Evolutionary conservation across 1,140 invertebrate genomes (phyloP).

Genomic region (Mycetomoellerius zeteki): DNA sequence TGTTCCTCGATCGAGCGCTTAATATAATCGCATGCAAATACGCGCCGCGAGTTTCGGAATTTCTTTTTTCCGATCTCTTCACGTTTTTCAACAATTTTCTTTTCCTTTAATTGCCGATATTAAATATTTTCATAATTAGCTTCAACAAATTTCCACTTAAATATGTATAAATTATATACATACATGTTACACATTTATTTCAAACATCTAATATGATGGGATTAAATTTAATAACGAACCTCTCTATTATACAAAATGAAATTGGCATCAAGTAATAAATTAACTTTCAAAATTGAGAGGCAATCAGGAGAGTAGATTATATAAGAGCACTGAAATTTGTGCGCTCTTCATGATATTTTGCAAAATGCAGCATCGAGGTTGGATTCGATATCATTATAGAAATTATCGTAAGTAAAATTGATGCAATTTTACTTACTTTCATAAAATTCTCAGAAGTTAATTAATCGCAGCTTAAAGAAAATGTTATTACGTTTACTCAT

Average conservation of each 20-base stretch:
- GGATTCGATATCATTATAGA: not conserved
- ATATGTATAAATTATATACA: not conserved
- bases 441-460: constrained; percentile 2
- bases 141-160: constrained; percentile 13
- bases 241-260: constrained; percentile 28
- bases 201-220: not conserved
- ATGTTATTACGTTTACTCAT: not conserved
- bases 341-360: constrained; percentile 5
- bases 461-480: not conserved
- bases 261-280: constrained; percentile 34
- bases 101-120: not conserved
- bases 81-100: not conserved
- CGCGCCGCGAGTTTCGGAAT: not conserved
- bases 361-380: constrained; percentile 2
- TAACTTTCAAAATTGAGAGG: constrained; percentile 36
- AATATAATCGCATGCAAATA: constrained; percentile 11
- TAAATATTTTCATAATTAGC: not conserved
- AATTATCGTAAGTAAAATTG: not conserved
- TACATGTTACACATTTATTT: not conserved
- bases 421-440: not conserved
- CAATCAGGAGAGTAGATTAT: constrained; percentile 10
- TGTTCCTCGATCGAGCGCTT: constrained; percentile 40
- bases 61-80: not conserved
- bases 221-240: constrained; percentile 17
- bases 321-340: not conserved